Conservation (phyloP, 2,113 vertebrate genomes). For the Chrysochloris asiatica region DNA sequence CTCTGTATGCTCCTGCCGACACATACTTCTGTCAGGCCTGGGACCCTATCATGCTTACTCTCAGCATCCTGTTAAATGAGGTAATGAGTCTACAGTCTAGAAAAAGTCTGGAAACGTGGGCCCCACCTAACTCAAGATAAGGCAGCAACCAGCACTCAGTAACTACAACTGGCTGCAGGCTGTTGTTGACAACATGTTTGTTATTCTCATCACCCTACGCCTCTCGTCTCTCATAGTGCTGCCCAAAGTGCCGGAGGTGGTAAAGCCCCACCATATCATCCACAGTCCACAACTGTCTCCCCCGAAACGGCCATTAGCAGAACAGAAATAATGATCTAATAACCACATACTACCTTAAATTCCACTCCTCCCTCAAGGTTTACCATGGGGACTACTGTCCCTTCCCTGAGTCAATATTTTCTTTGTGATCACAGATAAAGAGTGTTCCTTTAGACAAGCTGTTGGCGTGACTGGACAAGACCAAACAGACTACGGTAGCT, state of each 20-base stretch:
- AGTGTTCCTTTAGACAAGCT: constrained; percentile 45
- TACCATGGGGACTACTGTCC: constrained; percentile 59
- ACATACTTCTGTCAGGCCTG: not conserved
- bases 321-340: not conserved
- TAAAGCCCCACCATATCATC: not conserved
- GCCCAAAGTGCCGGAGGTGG: not conserved
- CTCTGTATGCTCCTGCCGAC: not conserved
- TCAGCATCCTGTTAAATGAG: not conserved
- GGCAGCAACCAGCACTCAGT: not conserved
- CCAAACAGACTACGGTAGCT: not conserved
- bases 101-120: not conserved
- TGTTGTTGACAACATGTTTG: not conserved
- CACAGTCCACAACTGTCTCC: not conserved
- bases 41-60: not conserved
- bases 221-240: not conserved
- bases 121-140: not conserved
- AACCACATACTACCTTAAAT: not conserved
- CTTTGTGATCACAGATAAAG: constrained; percentile 56
- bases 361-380: constrained; percentile 39
- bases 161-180: not conserved
- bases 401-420: constrained; percentile 81
- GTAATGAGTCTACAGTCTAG: not conserved
- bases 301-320: not conserved
- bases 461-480: not conserved
- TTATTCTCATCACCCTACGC: not conserved